Evolutionary conservation across 1,140 invertebrate species (phyloP), one percentile per base, ranked within the genome.

Genomic region (Heliconius eleuchia): DNA sequence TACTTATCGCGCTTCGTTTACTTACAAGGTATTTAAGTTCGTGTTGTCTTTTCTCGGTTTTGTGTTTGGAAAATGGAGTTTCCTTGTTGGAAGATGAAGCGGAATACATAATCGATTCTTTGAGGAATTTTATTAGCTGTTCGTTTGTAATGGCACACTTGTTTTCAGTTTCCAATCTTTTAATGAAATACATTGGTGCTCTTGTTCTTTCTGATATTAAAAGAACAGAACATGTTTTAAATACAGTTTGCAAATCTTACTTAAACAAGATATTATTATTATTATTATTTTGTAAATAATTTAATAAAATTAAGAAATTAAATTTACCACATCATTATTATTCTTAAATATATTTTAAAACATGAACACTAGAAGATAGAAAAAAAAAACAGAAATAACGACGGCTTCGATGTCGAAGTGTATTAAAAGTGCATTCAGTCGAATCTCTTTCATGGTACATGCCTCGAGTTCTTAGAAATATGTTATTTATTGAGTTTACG

Each of bases 1-100:
- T 92, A 91, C 91, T 92, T 91, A 93, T 93, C 91, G 89, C 88
- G 90, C 91, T 87, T 91, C 91, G 91, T 93, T 92, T 93, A 90
- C 92, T 93, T 92, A 93, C 91, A 92, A 91, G 90, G 91, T 92
- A 92, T 92, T 93, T 93, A 92, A 88, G 90, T 89, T 80, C 87
- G 87, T 87, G 88, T 90, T 89, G 91, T 88, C 89, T 90, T 87
- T 90, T 91, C 86, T 78, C 89, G 82, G 88, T 90, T 90, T 89
- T 90, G 88, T 92, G 87, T 92, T 93, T 86, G 85, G 86, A 89
- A 91, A 93, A 93, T 93, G 92, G 92, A 92, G 88, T 92, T 92
- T 93, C 91, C 89, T 88, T 93, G 92, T 93, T 87, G 86, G 84
- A 85, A 83, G 74, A 86, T 84, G 78, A 86, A 84, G 85, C 83